A percentile compares a stretch with the other conserved stretches of the same genome.
phyloP scores from a whole-genome alignment of 2,113 vertebrate genomes.

The Brachionichthys hirsutus region DNA sequence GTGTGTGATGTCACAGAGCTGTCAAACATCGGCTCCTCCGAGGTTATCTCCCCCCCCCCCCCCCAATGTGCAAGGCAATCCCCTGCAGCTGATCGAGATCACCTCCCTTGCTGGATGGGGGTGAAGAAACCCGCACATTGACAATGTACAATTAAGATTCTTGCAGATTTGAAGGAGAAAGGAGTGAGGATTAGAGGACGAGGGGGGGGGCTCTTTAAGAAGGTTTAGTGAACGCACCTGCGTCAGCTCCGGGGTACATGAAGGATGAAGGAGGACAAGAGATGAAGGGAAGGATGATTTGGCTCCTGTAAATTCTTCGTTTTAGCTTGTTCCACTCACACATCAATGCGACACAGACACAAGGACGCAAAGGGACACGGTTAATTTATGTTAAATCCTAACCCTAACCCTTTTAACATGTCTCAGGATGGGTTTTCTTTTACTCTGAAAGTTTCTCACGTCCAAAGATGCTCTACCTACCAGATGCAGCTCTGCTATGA shows the following conservation, averaged over 20 bases:
- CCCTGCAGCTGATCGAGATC: constrained; percentile 38
- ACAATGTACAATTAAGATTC: constrained; percentile 65
- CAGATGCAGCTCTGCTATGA: neutral
- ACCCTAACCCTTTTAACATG: constrained; percentile 21
- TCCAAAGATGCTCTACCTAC: constrained; percentile 21
- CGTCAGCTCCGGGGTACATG: constrained; percentile 37
- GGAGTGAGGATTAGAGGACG: constrained; percentile 15
- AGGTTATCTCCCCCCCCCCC: constrained; percentile 7
- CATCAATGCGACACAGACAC: constrained; percentile 11
- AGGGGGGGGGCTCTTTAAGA: constrained; percentile 28
- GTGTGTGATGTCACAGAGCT: constrained; percentile 24
- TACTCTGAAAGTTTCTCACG: constrained; percentile 15
- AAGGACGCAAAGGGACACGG: neutral
- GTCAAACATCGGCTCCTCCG: constrained; percentile 15
- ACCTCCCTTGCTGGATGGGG: constrained; percentile 10
- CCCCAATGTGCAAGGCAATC: neutral
- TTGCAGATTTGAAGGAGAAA: constrained; percentile 46
- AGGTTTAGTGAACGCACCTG: constrained; percentile 62
- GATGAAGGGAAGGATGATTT: constrained; percentile 47
- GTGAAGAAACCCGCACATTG: constrained; percentile 22
- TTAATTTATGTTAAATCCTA: constrained; percentile 33
- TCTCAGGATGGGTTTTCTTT: constrained; percentile 7
- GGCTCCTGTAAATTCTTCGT: constrained; percentile 25
- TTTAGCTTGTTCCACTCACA: constrained; percentile 11
- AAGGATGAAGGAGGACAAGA: constrained; percentile 55